These are phyloP conservation scores for Tursiops truncatus DNA, from an alignment of 2,113 vertebrate species.

Conservation along the genomic window DNA sequence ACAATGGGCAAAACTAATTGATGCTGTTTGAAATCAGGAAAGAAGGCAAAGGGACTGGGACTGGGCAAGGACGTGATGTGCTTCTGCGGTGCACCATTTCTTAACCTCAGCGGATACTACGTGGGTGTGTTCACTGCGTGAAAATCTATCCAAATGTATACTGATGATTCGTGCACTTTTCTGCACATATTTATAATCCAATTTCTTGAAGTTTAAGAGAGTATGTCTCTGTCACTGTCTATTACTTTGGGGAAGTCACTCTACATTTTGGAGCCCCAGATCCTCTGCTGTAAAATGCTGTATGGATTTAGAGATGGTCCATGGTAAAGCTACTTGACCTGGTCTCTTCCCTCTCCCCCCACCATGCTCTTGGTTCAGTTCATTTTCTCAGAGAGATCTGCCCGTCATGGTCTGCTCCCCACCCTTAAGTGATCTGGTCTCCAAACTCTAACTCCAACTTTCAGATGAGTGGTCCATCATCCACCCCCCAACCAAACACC, in stretches of 20 bases:
- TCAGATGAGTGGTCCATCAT: background rate
- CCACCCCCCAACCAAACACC: background rate
- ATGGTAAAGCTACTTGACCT: background rate
- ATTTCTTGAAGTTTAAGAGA: background rate
- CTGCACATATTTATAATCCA: background rate
- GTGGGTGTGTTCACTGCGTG: background rate
- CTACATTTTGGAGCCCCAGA: background rate
- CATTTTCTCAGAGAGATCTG: background rate
- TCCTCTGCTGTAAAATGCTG: background rate
- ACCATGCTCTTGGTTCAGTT: background rate
- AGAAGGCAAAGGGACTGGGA: background rate
- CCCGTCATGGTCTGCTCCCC: background rate
- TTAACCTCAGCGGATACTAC: background rate
- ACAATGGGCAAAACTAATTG: background rate
- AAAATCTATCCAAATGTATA: background rate
- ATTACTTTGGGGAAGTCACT: background rate
- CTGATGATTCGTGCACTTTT: background rate
- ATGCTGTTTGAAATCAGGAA: background rate
- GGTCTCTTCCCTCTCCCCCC: background rate
- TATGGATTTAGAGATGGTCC: background rate
- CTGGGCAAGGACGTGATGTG: background rate
- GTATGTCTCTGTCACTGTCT: background rate
- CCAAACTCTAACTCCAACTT: background rate
- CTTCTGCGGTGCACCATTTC: background rate
- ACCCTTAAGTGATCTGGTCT: background rate